Base-by-base conservation (phyloP, 2,797 vertebrate species). In the Diplodus sargus region DNA sequence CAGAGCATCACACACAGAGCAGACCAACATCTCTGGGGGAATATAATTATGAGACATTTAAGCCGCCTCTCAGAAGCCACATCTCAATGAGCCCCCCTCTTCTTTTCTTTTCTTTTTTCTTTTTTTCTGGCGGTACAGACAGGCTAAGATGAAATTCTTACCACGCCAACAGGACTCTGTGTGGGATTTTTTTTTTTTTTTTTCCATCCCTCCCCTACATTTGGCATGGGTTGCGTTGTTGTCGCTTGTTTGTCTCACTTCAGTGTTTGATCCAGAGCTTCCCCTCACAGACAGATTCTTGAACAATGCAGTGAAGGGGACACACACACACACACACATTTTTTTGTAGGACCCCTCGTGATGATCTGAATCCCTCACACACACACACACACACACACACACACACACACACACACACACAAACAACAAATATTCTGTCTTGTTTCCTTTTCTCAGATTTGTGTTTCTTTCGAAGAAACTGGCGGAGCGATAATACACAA, bases 201-300 rank as follows among this genome's bases (percentile, higher is more conserved):
- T 42, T 1, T 67, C 13, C 13, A 17, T 18, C 61, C 16, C 5
- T 17, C 64, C 20, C 5, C 39, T 43, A 80, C 65, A 76, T 84
- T 90, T 84, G 75, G 87, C 82, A 79, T 80, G 4, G 76, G 42
- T 64, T 65, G 73, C 30, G 69, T 85, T 87, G 85, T 86, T 90
- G 80, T 87, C 74, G 77, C 81, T 93, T 90, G 91, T 94, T 93
- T 93, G 89, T 92, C 87, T 93, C 87, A 87, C 89, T 90, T 89
- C 72, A 79, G 75, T 76, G 82, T 91, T 86, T 90, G 78, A 91
- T 87, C 85, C 86, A 77, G 66, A 83, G 72, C 51, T 34, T 34
- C 2, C 76, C 82, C 52, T 51, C 45, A 64, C 28, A 28, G 59
- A 79, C 90, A 87, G 78, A 34, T 82, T 28, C 87, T 85, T 87